These are phyloP conservation scores for Trichopria drosophilae DNA, from an alignment of 2,888 invertebrate species.

Conservation along the genomic window DNA sequence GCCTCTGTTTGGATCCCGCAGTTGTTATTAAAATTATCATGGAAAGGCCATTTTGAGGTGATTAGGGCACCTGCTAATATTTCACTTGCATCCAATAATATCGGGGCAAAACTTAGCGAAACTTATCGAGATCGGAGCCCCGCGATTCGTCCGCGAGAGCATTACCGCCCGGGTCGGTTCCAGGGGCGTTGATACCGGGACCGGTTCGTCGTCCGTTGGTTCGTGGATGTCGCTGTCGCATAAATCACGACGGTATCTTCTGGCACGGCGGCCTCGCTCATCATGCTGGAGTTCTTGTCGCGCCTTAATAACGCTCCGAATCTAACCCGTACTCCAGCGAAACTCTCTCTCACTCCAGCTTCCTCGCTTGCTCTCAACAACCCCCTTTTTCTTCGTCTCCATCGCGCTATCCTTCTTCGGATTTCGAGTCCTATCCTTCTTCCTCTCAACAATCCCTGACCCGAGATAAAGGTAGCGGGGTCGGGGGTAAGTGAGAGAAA, in stretches of 20 bases:
- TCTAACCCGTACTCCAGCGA: constrained; percentile 41
- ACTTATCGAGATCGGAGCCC: too few species aligned
- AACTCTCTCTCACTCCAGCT: constrained; percentile 36
- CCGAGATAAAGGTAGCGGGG: background rate
- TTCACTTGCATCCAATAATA: too few species aligned
- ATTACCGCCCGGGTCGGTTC: too few species aligned
- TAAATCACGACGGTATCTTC: constrained; percentile 58
- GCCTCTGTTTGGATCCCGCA: too few species aligned
- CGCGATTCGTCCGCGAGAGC: too few species aligned
- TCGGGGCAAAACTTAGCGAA: too few species aligned
- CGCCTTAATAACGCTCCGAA: constrained; percentile 57
- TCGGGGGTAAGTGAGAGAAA: constrained; percentile 19
- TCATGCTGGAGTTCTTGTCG: constrained; percentile 58
- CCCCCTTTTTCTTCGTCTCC: constrained; percentile 34
- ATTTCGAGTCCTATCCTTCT: background rate
- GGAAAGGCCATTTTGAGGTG: too few species aligned
- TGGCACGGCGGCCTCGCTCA: constrained; percentile 54
- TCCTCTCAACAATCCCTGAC: background rate
- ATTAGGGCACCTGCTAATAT: too few species aligned
- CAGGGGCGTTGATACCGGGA: constrained; percentile 31
- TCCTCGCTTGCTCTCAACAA: constrained; percentile 28
- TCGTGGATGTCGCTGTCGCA: constrained; percentile 54
- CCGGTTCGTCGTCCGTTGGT: constrained; percentile 40
- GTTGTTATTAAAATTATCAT: too few species aligned
- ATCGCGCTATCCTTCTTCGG: constrained; percentile 15